phyloP scores from a whole-genome alignment of 2,888 invertebrate species.

The Bembecia ichneumoniformis region DNA sequence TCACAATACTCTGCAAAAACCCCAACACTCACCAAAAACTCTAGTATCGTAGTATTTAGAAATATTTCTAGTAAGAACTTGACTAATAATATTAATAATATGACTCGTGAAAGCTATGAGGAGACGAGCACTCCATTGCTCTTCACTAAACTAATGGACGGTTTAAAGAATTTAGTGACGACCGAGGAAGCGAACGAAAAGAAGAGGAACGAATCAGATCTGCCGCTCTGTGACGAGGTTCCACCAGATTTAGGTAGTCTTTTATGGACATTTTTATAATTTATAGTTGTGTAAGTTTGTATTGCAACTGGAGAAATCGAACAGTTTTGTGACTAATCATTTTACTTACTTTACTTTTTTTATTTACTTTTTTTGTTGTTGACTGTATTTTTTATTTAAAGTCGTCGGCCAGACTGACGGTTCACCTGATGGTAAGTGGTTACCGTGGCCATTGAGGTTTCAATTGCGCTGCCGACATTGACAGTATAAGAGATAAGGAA shows the following conservation, averaged over 20 bases:
- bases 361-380: no score
- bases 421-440: no score
- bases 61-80: constrained; percentile 10
- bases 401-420: no score
- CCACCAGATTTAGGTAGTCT: constrained; percentile 77
- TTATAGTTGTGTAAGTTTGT: no score
- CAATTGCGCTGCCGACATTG: no score
- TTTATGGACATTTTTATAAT: neutral
- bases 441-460: no score
- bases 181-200: constrained; percentile 29
- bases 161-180: constrained; percentile 35
- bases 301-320: no score
- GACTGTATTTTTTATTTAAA: no score
- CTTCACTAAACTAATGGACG: constrained; percentile 39
- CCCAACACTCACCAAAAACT: constrained; percentile 9
- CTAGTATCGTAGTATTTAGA: constrained; percentile 3
- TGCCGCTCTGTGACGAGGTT: constrained; percentile 71
- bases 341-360: neutral
- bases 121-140: constrained; percentile 32
- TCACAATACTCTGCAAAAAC: constrained; percentile 22
- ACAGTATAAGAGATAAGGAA: no score
- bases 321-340: no score
- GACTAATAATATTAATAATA: constrained; percentile 11
- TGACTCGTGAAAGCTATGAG: constrained; percentile 18
- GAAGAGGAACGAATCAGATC: constrained; percentile 31